Conservation (phyloP, 2,113 vertebrate species). For the Empidonax alnorum region DNA sequence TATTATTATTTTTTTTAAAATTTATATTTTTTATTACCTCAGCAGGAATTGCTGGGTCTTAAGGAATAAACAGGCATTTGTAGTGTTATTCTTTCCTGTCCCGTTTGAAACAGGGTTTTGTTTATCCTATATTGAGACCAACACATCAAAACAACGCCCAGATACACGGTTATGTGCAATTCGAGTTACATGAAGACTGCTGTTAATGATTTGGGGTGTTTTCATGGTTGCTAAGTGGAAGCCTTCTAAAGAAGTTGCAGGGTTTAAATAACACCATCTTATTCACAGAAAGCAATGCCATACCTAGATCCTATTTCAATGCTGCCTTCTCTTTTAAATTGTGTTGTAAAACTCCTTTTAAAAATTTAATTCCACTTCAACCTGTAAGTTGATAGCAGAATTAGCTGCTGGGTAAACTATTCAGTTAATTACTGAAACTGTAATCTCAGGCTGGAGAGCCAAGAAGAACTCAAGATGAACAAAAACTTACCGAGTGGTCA, state of each 20-base stretch:
- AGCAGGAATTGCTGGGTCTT: not conserved
- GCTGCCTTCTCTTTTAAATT: constrained; percentile 3
- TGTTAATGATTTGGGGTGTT: not conserved
- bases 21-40: not conserved
- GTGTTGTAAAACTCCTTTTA: not conserved
- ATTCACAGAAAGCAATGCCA: not conserved
- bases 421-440: constrained; percentile 35
- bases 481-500: not conserved
- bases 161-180: not conserved
- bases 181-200: not conserved
- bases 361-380: constrained; percentile 32
- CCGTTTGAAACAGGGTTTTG: not conserved
- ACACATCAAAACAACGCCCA: not conserved
- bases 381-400: constrained; percentile 16
- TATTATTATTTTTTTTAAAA: not conserved
- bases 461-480: not conserved
- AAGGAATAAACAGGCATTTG: not conserved
- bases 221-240: not conserved
- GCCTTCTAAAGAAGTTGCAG: not conserved
- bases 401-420: not conserved
- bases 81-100: not conserved
- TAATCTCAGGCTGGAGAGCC: not conserved
- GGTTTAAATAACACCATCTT: not conserved
- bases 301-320: not conserved
- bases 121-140: not conserved